Evolutionary conservation across 1,140 invertebrate genomes (phyloP), one percentile per base, ranked within the genome.

Genomic region (Sycobia sp.): DNA sequence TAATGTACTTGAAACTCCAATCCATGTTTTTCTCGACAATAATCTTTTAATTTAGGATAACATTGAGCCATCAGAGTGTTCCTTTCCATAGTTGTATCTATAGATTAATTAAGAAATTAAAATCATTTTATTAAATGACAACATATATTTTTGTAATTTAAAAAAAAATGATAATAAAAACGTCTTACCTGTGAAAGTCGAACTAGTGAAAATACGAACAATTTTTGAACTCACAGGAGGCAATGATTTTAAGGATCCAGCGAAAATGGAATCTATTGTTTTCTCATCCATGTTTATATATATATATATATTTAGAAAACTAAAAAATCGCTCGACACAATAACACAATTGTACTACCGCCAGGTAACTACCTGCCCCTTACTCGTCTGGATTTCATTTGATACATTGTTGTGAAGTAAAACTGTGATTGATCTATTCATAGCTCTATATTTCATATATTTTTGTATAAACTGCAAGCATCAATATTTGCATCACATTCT

Each of bases 31-130:
- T 98, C 96, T 63, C 96, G 81, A 74, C 97, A 98, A 78, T 96
- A 98, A 74, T 98, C 95, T 76, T 99, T 99, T 43, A 99, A 86
- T 76, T 91, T 91, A 0, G 97, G 96, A 80, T 99, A 99, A 61
- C 96, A 97, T 79, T 98, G 95, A 34, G 97, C 95, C 96, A 99
- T 99, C 14, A 99, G 74, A 0, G 95, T 97, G 81, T 99, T 99
- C 70, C 97, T 85, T 79, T 99, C 97, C 87, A 98, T 91, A 3
- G 94, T 94, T 5, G 96, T 99, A 78, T 99, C 97, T 97, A 73
- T 5, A 60, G n/a, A 49, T 22, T 7, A 32, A 32, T 44, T 27
- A 34, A 11, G 2, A 0, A 34, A 34, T 47, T 16, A 13, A 23
- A 38, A 8, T 16, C 4, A 43, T 18, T 9, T 38, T 66, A 27